Evolutionary conservation across 2,113 vertebrate species (phyloP), one percentile per base, ranked within the genome.

Genomic region (Oxyruncus cristatus): DNA sequence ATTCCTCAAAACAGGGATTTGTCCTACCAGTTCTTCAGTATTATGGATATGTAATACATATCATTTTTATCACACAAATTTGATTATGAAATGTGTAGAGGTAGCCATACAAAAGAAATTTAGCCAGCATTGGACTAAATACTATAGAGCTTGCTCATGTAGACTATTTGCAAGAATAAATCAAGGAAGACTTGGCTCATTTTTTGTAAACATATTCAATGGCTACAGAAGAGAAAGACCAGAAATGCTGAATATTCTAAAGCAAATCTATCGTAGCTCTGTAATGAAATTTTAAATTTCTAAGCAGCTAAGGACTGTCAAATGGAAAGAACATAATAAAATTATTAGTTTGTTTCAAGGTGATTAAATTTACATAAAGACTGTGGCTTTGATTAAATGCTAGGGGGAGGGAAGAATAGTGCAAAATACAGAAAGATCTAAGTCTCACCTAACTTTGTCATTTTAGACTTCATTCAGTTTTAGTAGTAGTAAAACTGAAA

Each of bases 301-400:
- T 63, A 86, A 78, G 67, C 74, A 92, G 65, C 75, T 92, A 97
- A 94, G 35, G 66, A 83, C 26, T 83, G 92, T 70, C 95, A 97
- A 94, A 95, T 66, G 53, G 71, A 92, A 96, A 76, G 44, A 76
- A 87, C 17, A 24, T 81, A 90, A 80, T 92, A 96, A 95, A 97
- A 90, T 90, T 93, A 96, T 72, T 80, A 94, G 58, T 85, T 95
- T 95, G 74, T 89, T 94, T 71, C 49, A 95, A 96, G 68, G 74
- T 93, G 91, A 93, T 97, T 96, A 93, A 90, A 97, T 96, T 95
- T 93, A 96, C 85, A 94, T 91, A 93, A 97, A 90, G 72, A 85
- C 19, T 74, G 46, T 91, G 61, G 52, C 82, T 96, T 96, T 97
- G 92, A 96, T 96, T 94, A 95, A 95, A 95, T 93, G 77, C 30